Evolutionary conservation across 2,888 invertebrate genomes (phyloP).

Genomic region (Caenorhabditis panamensis): DNA sequence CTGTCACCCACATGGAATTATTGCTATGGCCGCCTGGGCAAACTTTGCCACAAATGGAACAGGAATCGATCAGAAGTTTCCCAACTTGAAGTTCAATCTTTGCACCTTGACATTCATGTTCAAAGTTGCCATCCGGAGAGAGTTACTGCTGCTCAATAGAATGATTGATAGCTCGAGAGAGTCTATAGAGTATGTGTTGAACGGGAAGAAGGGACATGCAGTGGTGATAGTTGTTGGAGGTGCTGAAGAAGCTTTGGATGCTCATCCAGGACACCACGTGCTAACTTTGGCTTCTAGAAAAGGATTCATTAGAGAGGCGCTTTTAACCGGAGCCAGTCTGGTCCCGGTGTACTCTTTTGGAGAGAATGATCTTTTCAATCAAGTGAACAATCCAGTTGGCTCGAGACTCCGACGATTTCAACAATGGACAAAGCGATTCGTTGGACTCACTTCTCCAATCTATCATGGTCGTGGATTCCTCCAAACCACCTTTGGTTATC

Average conservation of each 20-base stretch:
- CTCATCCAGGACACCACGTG: constrained; percentile 85
- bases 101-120: constrained; percentile 66
- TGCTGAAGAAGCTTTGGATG: constrained; percentile 90
- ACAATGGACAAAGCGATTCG: constrained; percentile 72
- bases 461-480: constrained; percentile 88
- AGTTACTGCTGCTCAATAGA: constrained; percentile 83
- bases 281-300: constrained; percentile 59
- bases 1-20: constrained; percentile 92
- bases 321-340: constrained; percentile 79
- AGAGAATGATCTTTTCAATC: constrained; percentile 82
- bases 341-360: constrained; percentile 83
- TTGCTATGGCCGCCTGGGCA: constrained; percentile 88
- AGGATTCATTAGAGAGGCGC: constrained; percentile 62
- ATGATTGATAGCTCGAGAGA: constrained; percentile 58
- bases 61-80: constrained; percentile 81
- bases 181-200: constrained; percentile 59
- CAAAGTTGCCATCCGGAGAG: constrained; percentile 57
- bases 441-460: constrained; percentile 82
- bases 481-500: constrained; percentile 89
- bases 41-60: constrained; percentile 87
- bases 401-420: constrained; percentile 69
- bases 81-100: constrained; percentile 49
- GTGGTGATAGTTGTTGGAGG: constrained; percentile 83
- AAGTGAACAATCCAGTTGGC: constrained; percentile 67
- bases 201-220: constrained; percentile 46